Percentiles rank a stretch among this genome's conserved stretches.
Evolutionary conservation across 2,797 vertebrate species (phyloP).

Genomic region (Orestias chungarensis): DNA sequence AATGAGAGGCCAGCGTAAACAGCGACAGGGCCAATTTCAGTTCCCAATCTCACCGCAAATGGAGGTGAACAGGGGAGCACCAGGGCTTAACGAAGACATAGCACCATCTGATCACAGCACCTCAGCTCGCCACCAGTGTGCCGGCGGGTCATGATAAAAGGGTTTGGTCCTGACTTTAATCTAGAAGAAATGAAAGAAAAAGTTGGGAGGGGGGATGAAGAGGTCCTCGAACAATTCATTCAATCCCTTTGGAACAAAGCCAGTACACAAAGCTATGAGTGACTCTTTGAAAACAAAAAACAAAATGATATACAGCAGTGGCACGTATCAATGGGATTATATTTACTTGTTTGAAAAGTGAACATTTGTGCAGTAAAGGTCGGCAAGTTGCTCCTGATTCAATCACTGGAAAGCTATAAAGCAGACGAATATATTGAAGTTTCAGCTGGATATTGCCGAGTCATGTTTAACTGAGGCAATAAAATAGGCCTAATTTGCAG

Average conservation of each 20-base stretch:
- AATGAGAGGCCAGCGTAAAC: slow-evolving; percentile 69
- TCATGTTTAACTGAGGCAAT: slow-evolving; percentile 1
- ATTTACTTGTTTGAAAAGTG: slow-evolving; percentile 29
- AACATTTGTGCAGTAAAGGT: slow-evolving; percentile 3
- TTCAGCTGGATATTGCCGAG: not conserved
- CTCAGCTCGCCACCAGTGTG: slow-evolving; percentile 22
- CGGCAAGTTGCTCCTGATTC: slow-evolving; percentile 3
- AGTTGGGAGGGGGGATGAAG: slow-evolving; percentile 22
- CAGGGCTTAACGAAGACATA: slow-evolving; percentile 67
- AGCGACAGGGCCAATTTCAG: slow-evolving; percentile 74
- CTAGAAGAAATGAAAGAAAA: slow-evolving; percentile 41
- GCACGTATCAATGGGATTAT: slow-evolving; percentile 21
- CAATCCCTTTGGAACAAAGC: slow-evolving; percentile 29
- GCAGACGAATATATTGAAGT: not conserved
- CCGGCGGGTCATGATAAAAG: slow-evolving; percentile 47
- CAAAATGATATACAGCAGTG: not conserved
- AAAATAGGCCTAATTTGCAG: slow-evolving; percentile 28
- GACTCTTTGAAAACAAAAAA: slow-evolving; percentile 14
- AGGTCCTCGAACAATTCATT: slow-evolving; percentile 48
- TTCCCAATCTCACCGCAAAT: slow-evolving; percentile 71
- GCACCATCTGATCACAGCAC: slow-evolving; percentile 60
- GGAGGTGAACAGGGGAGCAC: slow-evolving; percentile 67
- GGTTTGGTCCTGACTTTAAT: slow-evolving; percentile 53
- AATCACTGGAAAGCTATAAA: not conserved
- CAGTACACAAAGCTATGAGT: slow-evolving; percentile 23